Conservation (phyloP, 1,140 invertebrate species). For the Zaprionus ornatus region DNA sequence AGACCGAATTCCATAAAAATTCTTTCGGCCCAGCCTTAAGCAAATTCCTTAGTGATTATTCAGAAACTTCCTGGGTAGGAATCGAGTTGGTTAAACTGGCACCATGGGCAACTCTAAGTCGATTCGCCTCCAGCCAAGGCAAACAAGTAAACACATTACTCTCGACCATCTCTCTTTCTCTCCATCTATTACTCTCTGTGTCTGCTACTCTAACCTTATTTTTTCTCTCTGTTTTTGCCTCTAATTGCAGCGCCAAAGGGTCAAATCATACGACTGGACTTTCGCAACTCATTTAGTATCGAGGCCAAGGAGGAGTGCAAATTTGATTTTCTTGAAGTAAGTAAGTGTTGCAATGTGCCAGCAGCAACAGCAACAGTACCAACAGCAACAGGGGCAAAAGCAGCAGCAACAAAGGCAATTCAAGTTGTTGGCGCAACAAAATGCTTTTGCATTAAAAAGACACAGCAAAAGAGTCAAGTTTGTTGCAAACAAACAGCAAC, state of each 20-base stretch:
- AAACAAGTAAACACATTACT: neutral
- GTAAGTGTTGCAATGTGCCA: conserved; percentile 43
- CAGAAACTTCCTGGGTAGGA: neutral
- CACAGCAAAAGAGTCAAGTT: conserved; percentile 13
- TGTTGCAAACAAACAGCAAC: conserved; percentile 16
- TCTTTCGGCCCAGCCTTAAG: neutral
- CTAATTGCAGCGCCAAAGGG: conserved; percentile 89
- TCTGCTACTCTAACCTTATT: neutral
- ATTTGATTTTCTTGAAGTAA: conserved; percentile 93
- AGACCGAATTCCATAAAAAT: neutral
- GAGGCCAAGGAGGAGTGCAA: conserved; percentile 90
- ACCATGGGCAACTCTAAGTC: neutral
- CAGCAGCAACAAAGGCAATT: conserved; percentile 15
- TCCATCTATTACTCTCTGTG: neutral
- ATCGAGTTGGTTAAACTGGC: neutral
- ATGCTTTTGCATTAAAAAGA: conserved; percentile 13
- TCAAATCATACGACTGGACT: conserved; percentile 91
- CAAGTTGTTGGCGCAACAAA: conserved; percentile 10
- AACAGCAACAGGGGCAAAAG: conserved; percentile 17
- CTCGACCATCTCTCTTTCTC: neutral
- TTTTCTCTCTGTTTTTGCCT: conserved; percentile 31
- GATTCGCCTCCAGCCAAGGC: neutral
- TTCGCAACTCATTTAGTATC: conserved; percentile 91
- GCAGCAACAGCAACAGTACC: conserved; percentile 21
- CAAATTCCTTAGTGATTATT: neutral